Conservation (phyloP, 2,888 invertebrate species). For the Julus scandinavius region DNA sequence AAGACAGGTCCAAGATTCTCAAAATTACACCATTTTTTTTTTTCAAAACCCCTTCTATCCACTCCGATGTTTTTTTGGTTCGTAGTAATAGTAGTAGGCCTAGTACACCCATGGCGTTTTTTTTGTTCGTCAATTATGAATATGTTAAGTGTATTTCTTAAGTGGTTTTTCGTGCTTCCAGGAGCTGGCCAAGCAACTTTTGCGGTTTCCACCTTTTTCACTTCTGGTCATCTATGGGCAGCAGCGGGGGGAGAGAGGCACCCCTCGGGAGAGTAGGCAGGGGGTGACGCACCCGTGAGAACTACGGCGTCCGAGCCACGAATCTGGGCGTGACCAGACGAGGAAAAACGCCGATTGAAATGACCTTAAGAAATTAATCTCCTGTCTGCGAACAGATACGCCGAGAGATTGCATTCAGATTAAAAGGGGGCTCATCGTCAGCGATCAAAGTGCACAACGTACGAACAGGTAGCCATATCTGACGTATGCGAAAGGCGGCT, state of each 20-base stretch:
- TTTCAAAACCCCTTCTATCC: background rate
- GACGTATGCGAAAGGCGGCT: background rate
- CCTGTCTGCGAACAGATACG: constrained; percentile 42
- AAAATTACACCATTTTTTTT: background rate
- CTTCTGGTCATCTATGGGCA: constrained; percentile 33
- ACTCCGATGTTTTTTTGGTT: background rate
- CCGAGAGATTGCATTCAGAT: constrained; percentile 15
- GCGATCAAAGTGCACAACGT: constrained; percentile 17
- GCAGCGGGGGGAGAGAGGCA: background rate
- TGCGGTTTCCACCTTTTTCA: constrained; percentile 29
- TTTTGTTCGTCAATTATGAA: constrained; percentile 15
- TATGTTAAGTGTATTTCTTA: constrained; percentile 17
- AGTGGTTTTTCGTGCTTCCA: constrained; percentile 34
- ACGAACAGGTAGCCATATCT: background rate
- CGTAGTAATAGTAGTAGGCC: constrained; percentile 20
- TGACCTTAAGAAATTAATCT: constrained; percentile 42
- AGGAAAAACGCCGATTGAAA: constrained; percentile 40
- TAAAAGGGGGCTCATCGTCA: constrained; percentile 25
- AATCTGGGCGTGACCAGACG: constrained; percentile 29
- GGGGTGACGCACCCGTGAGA: constrained; percentile 42
- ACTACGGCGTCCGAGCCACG: constrained; percentile 39
- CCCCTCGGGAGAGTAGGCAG: background rate
- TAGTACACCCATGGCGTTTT: constrained; percentile 6
- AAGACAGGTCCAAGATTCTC: background rate
- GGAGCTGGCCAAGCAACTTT: constrained; percentile 13